phyloP scores from a whole-genome alignment of 2,888 invertebrate genomes.

The Platycheirus albimanus region DNA sequence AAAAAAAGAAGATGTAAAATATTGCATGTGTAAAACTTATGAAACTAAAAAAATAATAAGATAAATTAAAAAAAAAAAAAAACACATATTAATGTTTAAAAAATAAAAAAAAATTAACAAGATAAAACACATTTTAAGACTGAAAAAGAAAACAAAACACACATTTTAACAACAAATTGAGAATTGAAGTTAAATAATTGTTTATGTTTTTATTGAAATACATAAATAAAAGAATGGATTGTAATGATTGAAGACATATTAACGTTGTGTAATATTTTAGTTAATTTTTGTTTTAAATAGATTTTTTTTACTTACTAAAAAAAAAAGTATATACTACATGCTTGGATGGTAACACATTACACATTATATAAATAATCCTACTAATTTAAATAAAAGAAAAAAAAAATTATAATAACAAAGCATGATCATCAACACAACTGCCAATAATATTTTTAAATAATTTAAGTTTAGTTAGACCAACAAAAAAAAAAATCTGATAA shows the following conservation, averaged over 20 bases:
- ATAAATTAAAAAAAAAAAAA: slow-evolving; percentile 43
- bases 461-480: slow-evolving; percentile 47
- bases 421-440: too few species aligned
- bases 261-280: neutral
- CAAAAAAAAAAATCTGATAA: slow-evolving; percentile 15
- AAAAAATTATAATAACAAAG: slow-evolving; percentile 16
- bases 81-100: slow-evolving; percentile 48
- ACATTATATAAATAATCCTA: slow-evolving; percentile 14
- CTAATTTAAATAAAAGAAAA: slow-evolving; percentile 12
- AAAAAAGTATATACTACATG: slow-evolving; percentile 4
- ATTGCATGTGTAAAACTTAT: slow-evolving; percentile 67
- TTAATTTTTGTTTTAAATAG: slow-evolving; percentile 1
- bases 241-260: neutral
- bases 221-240: slow-evolving; percentile 13
- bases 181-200: slow-evolving; percentile 45
- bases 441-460: slow-evolving; percentile 53
- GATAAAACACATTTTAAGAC: slow-evolving; percentile 70
- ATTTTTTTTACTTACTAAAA: slow-evolving; percentile 24
- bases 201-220: neutral
- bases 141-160: slow-evolving; percentile 54
- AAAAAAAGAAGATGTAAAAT: slow-evolving; percentile 24
- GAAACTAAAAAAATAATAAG: slow-evolving; percentile 48
- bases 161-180: slow-evolving; percentile 46
- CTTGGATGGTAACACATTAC: neutral
- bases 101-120: slow-evolving; percentile 27